Conservation (phyloP, 2,797 vertebrate species). For the Trematomus bernacchii region DNA sequence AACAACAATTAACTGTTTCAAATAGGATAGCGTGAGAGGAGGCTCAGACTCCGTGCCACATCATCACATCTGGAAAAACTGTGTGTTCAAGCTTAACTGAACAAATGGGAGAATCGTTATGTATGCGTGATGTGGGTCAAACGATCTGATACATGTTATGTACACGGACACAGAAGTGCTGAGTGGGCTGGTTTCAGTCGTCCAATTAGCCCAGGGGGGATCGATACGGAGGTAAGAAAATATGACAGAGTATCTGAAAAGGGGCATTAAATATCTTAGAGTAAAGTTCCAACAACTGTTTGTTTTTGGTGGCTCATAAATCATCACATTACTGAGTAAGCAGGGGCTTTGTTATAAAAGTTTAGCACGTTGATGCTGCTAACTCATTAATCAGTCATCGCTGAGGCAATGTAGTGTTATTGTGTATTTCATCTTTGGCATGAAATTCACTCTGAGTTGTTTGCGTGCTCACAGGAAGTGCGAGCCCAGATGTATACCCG, state of each 20-base stretch:
- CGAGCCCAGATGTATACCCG: constrained; percentile 40
- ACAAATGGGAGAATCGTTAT: constrained; percentile 22
- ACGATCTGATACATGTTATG: constrained; percentile 2
- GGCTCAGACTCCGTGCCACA: background rate
- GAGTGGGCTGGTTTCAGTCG: constrained; percentile 21
- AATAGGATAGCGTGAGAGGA: constrained; percentile 25
- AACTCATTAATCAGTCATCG: constrained; percentile 20
- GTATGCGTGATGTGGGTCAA: background rate
- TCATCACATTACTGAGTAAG: background rate
- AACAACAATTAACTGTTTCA: constrained; percentile 39
- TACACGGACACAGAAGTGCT: constrained; percentile 4
- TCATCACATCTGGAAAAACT: constrained; percentile 24
- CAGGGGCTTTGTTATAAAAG: constrained; percentile 15
- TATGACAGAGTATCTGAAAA: background rate
- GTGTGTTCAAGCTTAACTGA: constrained; percentile 17
- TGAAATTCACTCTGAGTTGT: constrained; percentile 25
- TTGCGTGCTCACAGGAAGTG: constrained; percentile 23
- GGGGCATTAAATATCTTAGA: background rate
- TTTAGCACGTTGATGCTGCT: constrained; percentile 22
- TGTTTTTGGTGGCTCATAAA: constrained; percentile 1
- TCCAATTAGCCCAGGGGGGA: constrained; percentile 11
- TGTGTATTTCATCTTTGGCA: constrained; percentile 44
- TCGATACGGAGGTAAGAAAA: constrained; percentile 14
- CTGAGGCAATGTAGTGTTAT: constrained; percentile 36
- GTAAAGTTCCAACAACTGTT: background rate